Percentiles rank a stretch among this genome's conserved stretches.
Conservation (phyloP, 2,888 invertebrate species). For the Dolomedes plantarius region DNA sequence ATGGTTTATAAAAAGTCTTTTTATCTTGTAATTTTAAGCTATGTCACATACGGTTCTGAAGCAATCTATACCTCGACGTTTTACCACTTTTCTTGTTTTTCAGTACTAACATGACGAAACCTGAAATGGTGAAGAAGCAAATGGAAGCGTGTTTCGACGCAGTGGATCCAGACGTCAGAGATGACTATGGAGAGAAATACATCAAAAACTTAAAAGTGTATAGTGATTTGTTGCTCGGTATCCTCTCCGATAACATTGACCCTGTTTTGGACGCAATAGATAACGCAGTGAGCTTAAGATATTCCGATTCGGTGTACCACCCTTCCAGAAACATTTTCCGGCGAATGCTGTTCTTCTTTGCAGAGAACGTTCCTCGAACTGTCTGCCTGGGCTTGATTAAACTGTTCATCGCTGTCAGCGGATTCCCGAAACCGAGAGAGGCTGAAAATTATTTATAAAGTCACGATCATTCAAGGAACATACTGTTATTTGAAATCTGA, state of each 20-base stretch:
- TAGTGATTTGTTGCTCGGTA: not conserved
- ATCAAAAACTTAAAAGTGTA: not conserved
- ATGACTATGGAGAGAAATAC: not conserved
- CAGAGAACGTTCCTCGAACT: not conserved
- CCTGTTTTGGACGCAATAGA: not conserved
- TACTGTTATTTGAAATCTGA: too few relatives aligned
- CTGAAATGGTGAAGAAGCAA: too few relatives aligned
- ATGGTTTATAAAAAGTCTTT: too few relatives aligned
- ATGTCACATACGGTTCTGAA: too few relatives aligned
- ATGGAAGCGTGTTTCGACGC: not conserved
- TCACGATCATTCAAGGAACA: too few relatives aligned
- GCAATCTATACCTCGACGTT: too few relatives aligned
- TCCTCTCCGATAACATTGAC: not conserved
- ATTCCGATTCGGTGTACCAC: not conserved
- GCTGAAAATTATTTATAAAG: not conserved
- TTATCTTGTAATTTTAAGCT: too few relatives aligned
- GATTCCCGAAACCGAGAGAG: not conserved
- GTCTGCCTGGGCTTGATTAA: not conserved
- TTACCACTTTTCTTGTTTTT: too few relatives aligned
- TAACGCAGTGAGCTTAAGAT: not conserved
- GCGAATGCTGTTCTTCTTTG: not conserved
- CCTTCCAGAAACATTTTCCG: not conserved
- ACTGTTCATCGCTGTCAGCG: not conserved
- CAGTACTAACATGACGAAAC: too few relatives aligned
- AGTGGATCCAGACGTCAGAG: not conserved